A percentile compares a stretch with the other conserved stretches of the same genome.
Evolutionary conservation across 2,888 invertebrate genomes (phyloP).

Genomic region (Keiferia lycopersicella): DNA sequence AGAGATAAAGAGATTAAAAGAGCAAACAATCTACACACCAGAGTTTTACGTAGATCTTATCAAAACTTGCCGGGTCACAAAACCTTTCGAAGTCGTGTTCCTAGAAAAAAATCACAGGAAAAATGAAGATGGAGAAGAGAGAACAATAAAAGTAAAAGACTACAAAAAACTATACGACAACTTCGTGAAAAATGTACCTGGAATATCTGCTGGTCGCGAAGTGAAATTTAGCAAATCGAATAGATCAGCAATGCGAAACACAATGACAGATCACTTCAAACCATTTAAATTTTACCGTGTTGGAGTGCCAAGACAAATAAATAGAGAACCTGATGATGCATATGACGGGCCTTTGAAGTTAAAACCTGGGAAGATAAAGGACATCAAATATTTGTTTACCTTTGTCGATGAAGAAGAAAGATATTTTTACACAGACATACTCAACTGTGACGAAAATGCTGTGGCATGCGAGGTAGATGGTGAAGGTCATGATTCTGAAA

Average conservation of each 20-base stretch:
- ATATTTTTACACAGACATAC: too few species aligned
- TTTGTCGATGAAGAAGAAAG: too few species aligned
- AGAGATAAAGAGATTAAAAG: constrained; percentile 10
- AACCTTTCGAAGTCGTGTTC: background rate
- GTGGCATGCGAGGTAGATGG: too few species aligned
- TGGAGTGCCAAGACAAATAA: too few species aligned
- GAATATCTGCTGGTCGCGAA: constrained; percentile 19
- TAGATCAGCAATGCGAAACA: background rate
- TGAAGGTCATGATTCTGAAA: too few species aligned
- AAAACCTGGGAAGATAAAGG: too few species aligned
- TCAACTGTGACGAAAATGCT: too few species aligned
- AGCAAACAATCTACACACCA: constrained; percentile 20
- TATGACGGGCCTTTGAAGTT: too few species aligned
- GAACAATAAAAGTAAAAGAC: constrained; percentile 13
- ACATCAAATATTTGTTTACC: too few species aligned
- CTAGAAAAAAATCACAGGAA: background rate
- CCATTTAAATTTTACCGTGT: too few species aligned
- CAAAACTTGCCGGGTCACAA: background rate
- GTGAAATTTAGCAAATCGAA: constrained; percentile 19
- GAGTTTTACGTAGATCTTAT: constrained; percentile 21
- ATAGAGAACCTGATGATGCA: too few species aligned
- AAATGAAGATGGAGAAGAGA: background rate
- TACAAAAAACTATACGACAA: constrained; percentile 17
- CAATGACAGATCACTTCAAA: too few species aligned
- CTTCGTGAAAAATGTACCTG: constrained; percentile 17